Percentiles rank a stretch among this genome's conserved stretches.
Conservation (phyloP, 2,888 invertebrate species). For the Sinopyrophorus schimmeli region DNA sequence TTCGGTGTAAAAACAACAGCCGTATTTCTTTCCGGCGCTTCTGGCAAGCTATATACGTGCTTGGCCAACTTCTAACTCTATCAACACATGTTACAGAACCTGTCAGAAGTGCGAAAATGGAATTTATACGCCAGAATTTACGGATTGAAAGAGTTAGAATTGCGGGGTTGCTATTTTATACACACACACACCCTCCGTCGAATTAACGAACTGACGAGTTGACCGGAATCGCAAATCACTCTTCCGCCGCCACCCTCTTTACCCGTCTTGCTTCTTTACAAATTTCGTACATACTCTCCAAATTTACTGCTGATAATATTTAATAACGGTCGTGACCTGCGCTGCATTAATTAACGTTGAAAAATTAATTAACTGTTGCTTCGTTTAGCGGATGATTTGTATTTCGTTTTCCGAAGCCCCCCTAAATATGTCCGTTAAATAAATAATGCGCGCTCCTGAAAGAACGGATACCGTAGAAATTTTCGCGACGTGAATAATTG, state of each 20-base stretch:
- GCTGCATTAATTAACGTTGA: too few species aligned
- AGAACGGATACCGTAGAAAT: too few species aligned
- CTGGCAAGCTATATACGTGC: slow-evolving; percentile 30
- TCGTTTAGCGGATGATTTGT: too few species aligned
- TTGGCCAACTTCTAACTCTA: slow-evolving; percentile 33
- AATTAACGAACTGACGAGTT: slow-evolving; percentile 26
- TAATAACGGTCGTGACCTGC: too few species aligned
- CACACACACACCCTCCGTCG: slow-evolving; percentile 18
- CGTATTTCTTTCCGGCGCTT: slow-evolving; percentile 32
- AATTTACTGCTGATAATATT: too few species aligned
- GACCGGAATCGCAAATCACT: slow-evolving; percentile 24
- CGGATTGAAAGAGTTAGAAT: slow-evolving; percentile 20
- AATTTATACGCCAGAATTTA: slow-evolving; percentile 29
- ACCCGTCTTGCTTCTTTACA: too few species aligned
- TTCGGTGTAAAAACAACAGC: slow-evolving; percentile 33
- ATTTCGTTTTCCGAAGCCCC: too few species aligned
- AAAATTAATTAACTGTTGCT: too few species aligned
- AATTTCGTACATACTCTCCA: too few species aligned
- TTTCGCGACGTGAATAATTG: too few species aligned
- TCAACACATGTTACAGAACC: slow-evolving; percentile 33
- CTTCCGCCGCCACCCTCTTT: slow-evolving; percentile 1
- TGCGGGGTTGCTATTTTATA: slow-evolving; percentile 6
- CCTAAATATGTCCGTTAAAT: too few species aligned
- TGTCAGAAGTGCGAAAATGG: slow-evolving; percentile 32
- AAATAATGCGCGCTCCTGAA: too few species aligned